Base-by-base conservation (phyloP, 2,113 vertebrate species). In the Mesembrinibis cayennensis region DNA sequence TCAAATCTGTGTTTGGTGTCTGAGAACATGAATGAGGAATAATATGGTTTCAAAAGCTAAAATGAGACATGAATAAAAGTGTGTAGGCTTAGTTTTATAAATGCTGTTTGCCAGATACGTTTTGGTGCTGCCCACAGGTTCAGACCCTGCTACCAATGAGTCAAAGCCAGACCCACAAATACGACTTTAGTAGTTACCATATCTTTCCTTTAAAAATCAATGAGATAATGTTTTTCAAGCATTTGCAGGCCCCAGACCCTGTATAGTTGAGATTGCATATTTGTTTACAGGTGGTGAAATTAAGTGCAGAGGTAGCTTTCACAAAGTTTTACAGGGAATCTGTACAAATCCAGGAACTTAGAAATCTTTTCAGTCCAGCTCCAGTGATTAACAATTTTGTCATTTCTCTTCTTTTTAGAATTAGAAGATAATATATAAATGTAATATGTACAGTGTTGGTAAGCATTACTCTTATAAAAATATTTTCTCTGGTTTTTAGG, bases 401-500 rank as follows among this genome's bases (percentile, higher is more conserved):
- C 0, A 3, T 38, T 65, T 53, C 30, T 49, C 6, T 63, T 87
- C 17, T 45, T 65, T 79, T 18, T 56, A 44, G 25, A 34, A 30
- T 44, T 34, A 29, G 52, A 32, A 58, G 32, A 3, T 40, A 36
- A 22, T 26, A 4, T 4, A 2, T 38, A 10, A 34, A 21, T 34
- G 10, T 50, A 14, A 10, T 3, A 8, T 47, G 27, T 26, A 18
- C 18, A 8, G 17, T 20, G 15, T 29, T 72, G 29, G 19, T 52
- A 29, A 82, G 36, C 56, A 5, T 9, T 76, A 30, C 1, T 16
- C 16, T 79, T 44, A 36, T 2, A 34, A 16, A 72, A 55, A 6
- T 3, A 3, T 21, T 87, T 61, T 38, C 11, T 88, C 45, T n/a
- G 8, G 15, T 59, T 78, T 93, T 53, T 87, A 99, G 99, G 99